A percentile compares a stretch with the other conserved stretches of the same genome.
These are phyloP conservation scores for Incurvaria masculella DNA, from an alignment of 2,888 invertebrate species.

Conservation along the genomic window DNA sequence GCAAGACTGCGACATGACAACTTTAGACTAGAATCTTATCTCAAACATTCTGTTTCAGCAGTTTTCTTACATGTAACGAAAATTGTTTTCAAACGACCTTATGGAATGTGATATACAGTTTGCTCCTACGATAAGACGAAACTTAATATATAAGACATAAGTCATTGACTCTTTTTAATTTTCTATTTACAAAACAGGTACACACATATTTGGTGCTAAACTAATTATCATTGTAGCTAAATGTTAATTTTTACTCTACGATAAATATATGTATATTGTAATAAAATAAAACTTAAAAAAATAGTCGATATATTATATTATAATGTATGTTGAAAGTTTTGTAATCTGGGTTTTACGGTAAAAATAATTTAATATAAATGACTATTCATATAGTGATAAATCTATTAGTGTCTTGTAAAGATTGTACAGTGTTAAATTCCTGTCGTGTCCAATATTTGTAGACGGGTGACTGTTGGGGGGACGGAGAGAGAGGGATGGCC, in stretches of 20 bases:
- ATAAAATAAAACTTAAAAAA: conserved; percentile 4
- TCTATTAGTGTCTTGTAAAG: neutral
- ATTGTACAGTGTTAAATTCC: neutral
- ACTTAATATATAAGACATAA: neutral
- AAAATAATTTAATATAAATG: neutral
- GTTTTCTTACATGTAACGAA: neutral
- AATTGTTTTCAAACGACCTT: neutral
- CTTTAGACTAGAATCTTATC: too few relatives aligned
- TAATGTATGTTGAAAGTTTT: conserved; percentile 8
- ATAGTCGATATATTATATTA: conserved; percentile 6
- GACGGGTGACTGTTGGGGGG: too few relatives aligned
- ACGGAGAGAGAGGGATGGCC: neutral
- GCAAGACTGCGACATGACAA: neutral
- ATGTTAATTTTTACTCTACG: conserved; percentile 11
- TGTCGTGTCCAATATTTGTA: too few relatives aligned
- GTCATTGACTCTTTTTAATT: conserved; percentile 1
- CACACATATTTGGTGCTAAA: conserved; percentile 19
- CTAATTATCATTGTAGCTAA: conserved; percentile 12
- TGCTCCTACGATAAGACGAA: neutral
- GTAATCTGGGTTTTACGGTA: conserved; percentile 13
- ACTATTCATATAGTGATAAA: neutral
- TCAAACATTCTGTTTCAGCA: neutral
- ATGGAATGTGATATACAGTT: neutral
- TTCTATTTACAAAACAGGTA: conserved; percentile 15
- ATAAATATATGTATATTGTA: conserved; percentile 13